Evolutionary conservation across 2,888 invertebrate species (phyloP), one percentile per base, ranked within the genome.

Genomic region (Acholoe squamosa): DNA sequence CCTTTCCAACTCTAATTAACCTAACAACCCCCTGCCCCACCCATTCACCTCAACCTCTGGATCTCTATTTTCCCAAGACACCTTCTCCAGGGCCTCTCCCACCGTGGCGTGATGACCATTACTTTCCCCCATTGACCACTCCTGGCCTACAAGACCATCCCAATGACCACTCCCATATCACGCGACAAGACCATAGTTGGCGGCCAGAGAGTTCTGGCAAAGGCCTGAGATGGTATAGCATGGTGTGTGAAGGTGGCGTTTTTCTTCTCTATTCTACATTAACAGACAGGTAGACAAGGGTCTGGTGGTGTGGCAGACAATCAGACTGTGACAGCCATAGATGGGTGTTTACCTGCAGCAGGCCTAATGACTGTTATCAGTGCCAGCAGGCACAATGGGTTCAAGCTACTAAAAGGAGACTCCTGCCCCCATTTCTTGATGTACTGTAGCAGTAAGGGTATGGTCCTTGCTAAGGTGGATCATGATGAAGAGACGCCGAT

Each of bases 311-410:
- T n/a, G 61, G 61, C 61, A 3, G 71, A 25, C 28, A 71, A 14
- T 71, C 25, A 14, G 71, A 0, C n/a, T 71, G 71, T 71, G 71
- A 71, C 71, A 25, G 71, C 0, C 28, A 71, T 28, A 28, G 71
- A 71, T 71, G 25, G 71, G 25, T 71, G 28, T 71, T 71, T 71
- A 28, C 25, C 71, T 71, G 31, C 0, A 28, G 25, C 71, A 14
- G 25, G 14, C 28, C 25, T 71, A 71, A 71, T 71, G 71, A 71
- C 25, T 25, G 71, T 28, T 71, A n/a, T 28, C 14, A 28, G n/a
- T 71, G 71, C 71, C 71, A 71, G 71, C 19, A 61, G n/a, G 19
- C 61, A 61, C 61, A 61, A 61, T 61, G 61, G 19, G 61, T 61
- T 61, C 61, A 61, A 19, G 19, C 43, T 43, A 10, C 43, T 43